A percentile compares a stretch with the other conserved stretches of the same genome.
These are phyloP conservation scores for Coenonympha arcania DNA, from an alignment of 2,888 invertebrate genomes.

Conservation along the genomic window DNA sequence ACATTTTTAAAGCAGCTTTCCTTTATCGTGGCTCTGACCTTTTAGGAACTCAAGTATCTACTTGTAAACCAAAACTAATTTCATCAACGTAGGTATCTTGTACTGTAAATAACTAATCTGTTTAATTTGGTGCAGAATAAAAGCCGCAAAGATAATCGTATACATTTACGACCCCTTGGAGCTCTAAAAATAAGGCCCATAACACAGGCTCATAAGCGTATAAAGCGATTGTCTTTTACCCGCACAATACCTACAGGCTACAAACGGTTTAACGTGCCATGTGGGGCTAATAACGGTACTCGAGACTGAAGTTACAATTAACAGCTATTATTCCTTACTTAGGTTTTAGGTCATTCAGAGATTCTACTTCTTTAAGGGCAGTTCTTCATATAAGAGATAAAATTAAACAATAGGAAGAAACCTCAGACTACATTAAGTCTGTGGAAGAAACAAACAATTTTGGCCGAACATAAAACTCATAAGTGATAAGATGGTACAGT, in stretches of 20 bases:
- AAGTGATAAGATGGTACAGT: too few relatives aligned
- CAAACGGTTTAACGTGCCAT: conserved; percentile 5
- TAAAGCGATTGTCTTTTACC: conserved; percentile 7
- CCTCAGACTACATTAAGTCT: too few relatives aligned
- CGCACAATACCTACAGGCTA: conserved; percentile 9
- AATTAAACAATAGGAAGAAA: too few relatives aligned
- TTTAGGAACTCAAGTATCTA: too few relatives aligned
- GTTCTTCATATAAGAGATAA: too few relatives aligned
- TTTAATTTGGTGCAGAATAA: background rate
- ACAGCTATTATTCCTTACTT: conserved; percentile 12
- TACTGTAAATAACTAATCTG: background rate
- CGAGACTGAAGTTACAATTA: conserved; percentile 12
- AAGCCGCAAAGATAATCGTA: conserved; percentile 6
- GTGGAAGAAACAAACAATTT: too few relatives aligned
- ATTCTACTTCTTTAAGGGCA: too few relatives aligned
- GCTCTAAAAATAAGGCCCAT: background rate
- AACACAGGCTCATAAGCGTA: conserved; percentile 1
- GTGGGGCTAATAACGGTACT: conserved; percentile 14
- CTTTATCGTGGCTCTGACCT: too few relatives aligned
- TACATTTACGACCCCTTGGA: conserved; percentile 4
- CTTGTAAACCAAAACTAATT: too few relatives aligned
- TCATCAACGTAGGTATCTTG: too few relatives aligned
- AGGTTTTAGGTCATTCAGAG: background rate
- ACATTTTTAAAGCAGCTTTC: too few relatives aligned
- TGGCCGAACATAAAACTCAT: too few relatives aligned